phyloP scores from a whole-genome alignment of 2,797 vertebrate genomes.

The Danio kyathit region DNA sequence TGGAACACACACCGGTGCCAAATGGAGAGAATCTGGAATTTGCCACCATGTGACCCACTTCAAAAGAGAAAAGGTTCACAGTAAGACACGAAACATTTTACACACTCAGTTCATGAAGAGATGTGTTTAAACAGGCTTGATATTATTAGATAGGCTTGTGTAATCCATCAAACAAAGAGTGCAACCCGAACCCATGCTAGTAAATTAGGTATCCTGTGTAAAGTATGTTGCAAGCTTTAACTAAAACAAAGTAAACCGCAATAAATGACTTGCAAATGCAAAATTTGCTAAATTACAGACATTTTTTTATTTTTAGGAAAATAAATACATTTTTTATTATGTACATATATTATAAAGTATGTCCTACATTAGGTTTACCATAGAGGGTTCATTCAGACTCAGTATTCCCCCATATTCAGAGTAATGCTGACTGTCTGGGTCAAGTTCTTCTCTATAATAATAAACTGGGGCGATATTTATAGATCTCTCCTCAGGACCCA shows the following conservation, averaged over 20 bases:
- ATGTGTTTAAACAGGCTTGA: constrained; percentile 3
- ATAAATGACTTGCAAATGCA: not conserved
- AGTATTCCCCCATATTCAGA: not conserved
- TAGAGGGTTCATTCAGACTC: constrained; percentile 2
- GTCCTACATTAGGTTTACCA: not conserved
- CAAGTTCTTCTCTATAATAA: constrained; percentile 37
- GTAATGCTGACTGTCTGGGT: constrained; percentile 2
- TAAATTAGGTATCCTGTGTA: not conserved
- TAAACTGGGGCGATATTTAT: constrained; percentile 61
- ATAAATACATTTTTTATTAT: not conserved
- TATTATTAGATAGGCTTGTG: constrained; percentile 6
- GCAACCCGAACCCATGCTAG: constrained; percentile 4
- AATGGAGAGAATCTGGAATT: constrained; percentile 55
- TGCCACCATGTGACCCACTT: constrained; percentile 62
- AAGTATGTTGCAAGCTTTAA: not conserved
- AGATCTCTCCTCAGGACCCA: constrained; percentile 47
- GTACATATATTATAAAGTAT: not conserved
- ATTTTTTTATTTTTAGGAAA: too few species aligned
- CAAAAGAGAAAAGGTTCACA: constrained; percentile 51
- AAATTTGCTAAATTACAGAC: not conserved
- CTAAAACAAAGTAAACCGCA: not conserved
- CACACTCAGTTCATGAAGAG: constrained; percentile 8
- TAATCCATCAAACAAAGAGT: not conserved
- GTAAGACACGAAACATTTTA: not conserved
- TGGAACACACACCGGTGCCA: constrained; percentile 59